Conservation (phyloP, 2,888 invertebrate species). For the Nomada fabriciana region DNA sequence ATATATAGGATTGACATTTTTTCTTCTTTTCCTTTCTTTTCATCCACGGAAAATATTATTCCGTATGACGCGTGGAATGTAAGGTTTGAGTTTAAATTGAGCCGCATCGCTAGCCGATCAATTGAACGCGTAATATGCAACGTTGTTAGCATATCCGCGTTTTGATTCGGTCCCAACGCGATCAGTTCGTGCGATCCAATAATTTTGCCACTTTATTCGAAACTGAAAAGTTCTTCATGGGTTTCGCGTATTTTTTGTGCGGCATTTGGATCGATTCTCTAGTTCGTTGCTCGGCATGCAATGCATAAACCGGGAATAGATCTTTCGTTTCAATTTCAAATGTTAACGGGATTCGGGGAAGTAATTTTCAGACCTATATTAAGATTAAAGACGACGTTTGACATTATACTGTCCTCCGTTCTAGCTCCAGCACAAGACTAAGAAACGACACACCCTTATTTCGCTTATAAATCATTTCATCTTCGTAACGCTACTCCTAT, state of each 20-base stretch:
- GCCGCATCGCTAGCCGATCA: conserved; percentile 15
- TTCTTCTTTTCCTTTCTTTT: background rate
- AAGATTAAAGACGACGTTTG: conserved; percentile 36
- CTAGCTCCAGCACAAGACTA: conserved; percentile 5
- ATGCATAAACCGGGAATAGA: background rate
- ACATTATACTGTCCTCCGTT: conserved; percentile 28
- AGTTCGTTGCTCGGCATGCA: background rate
- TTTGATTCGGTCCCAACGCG: conserved; percentile 13
- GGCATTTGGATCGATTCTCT: background rate
- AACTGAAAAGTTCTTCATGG: background rate
- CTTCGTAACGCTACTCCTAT: conserved; percentile 38
- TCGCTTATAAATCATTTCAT: conserved; percentile 60
- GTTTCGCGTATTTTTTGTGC: background rate
- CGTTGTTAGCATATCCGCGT: conserved; percentile 40
- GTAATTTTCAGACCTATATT: conserved; percentile 1
- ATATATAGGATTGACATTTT: too few relatives aligned
- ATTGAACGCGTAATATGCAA: conserved; percentile 38
- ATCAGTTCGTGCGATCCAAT: conserved; percentile 28
- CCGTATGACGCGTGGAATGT: background rate
- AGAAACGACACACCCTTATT: conserved; percentile 41
- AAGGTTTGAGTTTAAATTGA: conserved; percentile 26
- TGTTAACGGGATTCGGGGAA: too few relatives aligned
- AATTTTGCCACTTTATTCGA: conserved; percentile 21
- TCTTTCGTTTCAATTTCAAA: conserved; percentile 22
- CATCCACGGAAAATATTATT: conserved; percentile 5